Evolutionary conservation across 2,888 invertebrate genomes (phyloP), one percentile per base, ranked within the genome.

Genomic region (Xylocampa areola): DNA sequence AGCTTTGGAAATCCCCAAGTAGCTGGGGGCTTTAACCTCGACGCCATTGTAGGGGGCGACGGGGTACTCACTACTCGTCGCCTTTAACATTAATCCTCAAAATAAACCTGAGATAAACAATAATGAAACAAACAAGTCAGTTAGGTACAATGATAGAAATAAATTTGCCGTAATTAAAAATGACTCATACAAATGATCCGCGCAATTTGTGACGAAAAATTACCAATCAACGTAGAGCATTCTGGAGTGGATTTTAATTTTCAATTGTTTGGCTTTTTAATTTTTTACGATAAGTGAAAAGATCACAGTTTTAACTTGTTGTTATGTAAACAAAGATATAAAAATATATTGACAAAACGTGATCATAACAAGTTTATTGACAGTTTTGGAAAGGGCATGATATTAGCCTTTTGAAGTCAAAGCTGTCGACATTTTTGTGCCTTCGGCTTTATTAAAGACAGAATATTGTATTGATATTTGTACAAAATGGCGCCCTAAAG

Each of bases 201-300:
- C 14, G 3, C 45, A 50, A 63, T 63, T 58, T 45, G 30, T 10
- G 21, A 25, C 37, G 37, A 45, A 58, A 55, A 45, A 50, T 49
- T 37, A 37, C 6, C 37, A 62, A 62, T 55, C 30, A 50, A 45
- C 23, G 25, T n/a, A 19, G 13, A 29, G 8, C n/a, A 4, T 40
- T 32, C 17, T 30, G 21, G 35, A 40, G 33, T 39, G 11, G 11
- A 4, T 1, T 11, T 11, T 1, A 29, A 29, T 4, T 17, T 7
- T 14, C 33, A 50, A 58, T 41, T n/a, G n/a, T n/a, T n/a, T n/a
- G n/a, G n/a, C n/a, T n/a, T n/a, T n/a, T n/a, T n/a, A n/a, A n/a
- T n/a, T n/a, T n/a, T 21, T 21, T 21, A 21, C 7, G 2, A 21
- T 21, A 6, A 21, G 21, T 1, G 21, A 4, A 21, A 21, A 21